Evolutionary conservation across 2,888 invertebrate species (phyloP).

Genomic region (Volucella bombylans): DNA sequence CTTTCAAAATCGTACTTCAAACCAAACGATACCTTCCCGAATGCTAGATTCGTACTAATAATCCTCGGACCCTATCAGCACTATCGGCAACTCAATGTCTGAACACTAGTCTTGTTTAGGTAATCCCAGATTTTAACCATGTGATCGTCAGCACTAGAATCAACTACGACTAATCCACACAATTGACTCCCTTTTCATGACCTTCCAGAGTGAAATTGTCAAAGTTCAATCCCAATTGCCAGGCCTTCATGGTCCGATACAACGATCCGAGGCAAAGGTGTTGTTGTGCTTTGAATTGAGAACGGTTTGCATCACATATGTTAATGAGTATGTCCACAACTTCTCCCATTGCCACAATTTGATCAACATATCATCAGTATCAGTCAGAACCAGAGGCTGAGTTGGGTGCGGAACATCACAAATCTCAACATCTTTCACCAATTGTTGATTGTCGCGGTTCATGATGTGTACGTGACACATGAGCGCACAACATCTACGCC

Average conservation of each 20-base stretch:
- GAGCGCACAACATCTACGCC: conserved; percentile 99
- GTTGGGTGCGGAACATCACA: conserved; percentile 91
- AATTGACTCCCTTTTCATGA: conserved; percentile 99
- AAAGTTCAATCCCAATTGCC: conserved; percentile 98
- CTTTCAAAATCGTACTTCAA: conserved; percentile 98
- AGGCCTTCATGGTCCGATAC: conserved; percentile 98
- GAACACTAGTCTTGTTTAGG: conserved; percentile 99
- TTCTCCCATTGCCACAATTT: conserved; percentile 87
- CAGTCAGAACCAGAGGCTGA: no score
- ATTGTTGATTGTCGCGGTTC: conserved; percentile 97
- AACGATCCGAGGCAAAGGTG: conserved; percentile 99
- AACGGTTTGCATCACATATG: conserved; percentile 97
- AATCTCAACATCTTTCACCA: conserved; percentile 94
- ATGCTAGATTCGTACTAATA: conserved; percentile 98
- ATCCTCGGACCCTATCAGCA: conserved; percentile 98
- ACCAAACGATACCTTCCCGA: conserved; percentile 98
- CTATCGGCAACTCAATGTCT: conserved; percentile 97
- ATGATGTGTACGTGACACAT: no score
- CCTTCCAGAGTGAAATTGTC: conserved; percentile 99
- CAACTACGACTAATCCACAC: conserved; percentile 99
- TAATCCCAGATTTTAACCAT: conserved; percentile 99
- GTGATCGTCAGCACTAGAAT: conserved; percentile 99
- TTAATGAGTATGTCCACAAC: conserved; percentile 98
- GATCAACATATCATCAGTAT: no score
- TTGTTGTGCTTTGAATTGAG: conserved; percentile 99